These are phyloP conservation scores for Caenorhabditis elegans DNA, from an alignment of 1,140 invertebrate genomes.

Conservation along the genomic window DNA sequence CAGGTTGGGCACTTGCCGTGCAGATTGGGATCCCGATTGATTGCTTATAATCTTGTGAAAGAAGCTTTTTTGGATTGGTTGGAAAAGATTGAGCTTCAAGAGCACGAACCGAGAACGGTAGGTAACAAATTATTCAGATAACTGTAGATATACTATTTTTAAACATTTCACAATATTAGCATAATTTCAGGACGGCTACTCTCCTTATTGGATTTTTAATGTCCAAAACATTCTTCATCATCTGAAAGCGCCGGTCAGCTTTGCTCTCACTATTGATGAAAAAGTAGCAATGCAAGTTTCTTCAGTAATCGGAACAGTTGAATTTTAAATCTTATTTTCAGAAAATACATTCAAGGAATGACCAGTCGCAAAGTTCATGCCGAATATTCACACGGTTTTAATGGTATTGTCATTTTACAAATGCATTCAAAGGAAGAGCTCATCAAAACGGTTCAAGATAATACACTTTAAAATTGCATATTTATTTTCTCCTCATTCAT, in stretches of 20 bases:
- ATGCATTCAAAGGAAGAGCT: not conserved
- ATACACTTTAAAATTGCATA: not conserved
- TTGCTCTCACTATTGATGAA: not conserved
- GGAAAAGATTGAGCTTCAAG: not conserved
- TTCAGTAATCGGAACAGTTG: not conserved
- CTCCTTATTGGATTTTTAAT: not conserved
- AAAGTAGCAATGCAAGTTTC: not conserved
- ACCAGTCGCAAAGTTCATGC: not conserved
- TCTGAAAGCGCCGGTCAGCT: not conserved
- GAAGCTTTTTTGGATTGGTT: not conserved
- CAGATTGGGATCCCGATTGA: not conserved
- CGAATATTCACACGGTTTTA: not conserved
- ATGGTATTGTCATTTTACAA: not conserved
- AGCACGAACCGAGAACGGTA: not conserved
- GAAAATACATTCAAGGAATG: conserved; percentile 24
- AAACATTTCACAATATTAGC: too few relatives aligned
- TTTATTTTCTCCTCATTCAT: not conserved
- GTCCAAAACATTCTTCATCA: not conserved
- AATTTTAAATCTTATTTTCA: not conserved
- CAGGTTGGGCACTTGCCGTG: conserved; percentile 1
- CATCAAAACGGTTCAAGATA: not conserved
- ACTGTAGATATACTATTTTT: not conserved
- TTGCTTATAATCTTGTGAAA: not conserved
- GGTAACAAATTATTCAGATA: too few relatives aligned
- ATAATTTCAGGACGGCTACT: not conserved